Base-by-base conservation (phyloP, 1,140 invertebrate genomes). In the Musca vetustissima region DNA sequence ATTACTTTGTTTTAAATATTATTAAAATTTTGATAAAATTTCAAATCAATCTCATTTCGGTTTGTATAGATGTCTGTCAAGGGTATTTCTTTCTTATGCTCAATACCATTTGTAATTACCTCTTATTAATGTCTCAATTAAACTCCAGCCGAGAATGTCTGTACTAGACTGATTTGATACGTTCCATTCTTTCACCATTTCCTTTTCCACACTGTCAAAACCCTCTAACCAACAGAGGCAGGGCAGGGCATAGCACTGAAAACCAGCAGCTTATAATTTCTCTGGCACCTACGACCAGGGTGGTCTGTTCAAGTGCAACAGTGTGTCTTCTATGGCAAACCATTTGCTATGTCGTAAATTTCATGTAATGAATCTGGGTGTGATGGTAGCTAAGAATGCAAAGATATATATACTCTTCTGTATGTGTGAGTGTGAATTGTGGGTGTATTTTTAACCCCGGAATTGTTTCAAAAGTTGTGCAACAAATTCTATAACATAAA, bases 81-180 rank as follows among this genome's bases (percentile, higher is more conserved):
- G 52, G 28, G 8, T 3, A 24, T 53, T 53, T 22, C 22, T 53
- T 53, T 22, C 22, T 9, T 55, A 55, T 25, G 24, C 28, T 57
- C 25, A 13, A 57, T 57, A 28, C 8, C 53, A 57, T 57, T 57
- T 57, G 22, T 57, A 57, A 57, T 57, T 57, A 25, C 53, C 53
- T 57, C 22, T 57, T 57, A 57, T 57, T 57, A 57, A 57, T 57
- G 53, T 57, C 53, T 57, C 53, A 57, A 57, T 57, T 57, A 57
- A 57, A 57, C 53, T 57, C 53, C 53, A 28, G 17, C 53, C 25
- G 53, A 28, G 24, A 57, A 28, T 15, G 53, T 28, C 22, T 57
- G 19, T 13, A 43, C 11, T 43, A 6, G 36, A 43, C 36, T 9
- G 2, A 43, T 43, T 43, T 43, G 36, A 13, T 6, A 43, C 13